Percentiles rank a stretch among this genome's conserved stretches.
Evolutionary conservation across 2,888 invertebrate genomes (phyloP).

Genomic region (Enchytraeus crypticus): DNA sequence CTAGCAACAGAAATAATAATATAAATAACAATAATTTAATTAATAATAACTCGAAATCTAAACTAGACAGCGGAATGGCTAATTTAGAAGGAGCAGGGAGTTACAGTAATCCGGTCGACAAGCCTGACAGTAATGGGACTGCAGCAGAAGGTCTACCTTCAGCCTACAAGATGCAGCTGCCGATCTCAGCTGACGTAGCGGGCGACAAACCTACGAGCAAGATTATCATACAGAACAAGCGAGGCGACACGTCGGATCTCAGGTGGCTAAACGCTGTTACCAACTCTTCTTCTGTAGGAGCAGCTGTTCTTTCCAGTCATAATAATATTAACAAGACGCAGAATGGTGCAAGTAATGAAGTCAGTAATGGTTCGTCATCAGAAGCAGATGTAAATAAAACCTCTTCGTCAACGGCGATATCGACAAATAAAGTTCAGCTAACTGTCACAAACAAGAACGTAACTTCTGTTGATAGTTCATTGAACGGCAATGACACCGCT

Average conservation of each 20-base stretch:
- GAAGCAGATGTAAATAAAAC: not conserved
- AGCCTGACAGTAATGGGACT: not conserved
- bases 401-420: not conserved
- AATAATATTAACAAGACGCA: too few species aligned
- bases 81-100: too few species aligned
- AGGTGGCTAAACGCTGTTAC: slow-evolving; percentile 2
- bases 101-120: too few species aligned
- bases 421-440: not conserved
- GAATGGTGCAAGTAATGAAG: not conserved
- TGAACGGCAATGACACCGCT: not conserved
- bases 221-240: slow-evolving; percentile 4
- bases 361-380: not conserved
- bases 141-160: not conserved
- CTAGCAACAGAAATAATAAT: too few species aligned
- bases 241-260: slow-evolving; percentile 8
- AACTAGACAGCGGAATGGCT: too few species aligned
- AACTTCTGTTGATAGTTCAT: not conserved
- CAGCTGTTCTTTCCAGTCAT: too few species aligned
- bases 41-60: too few species aligned
- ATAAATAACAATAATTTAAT: too few species aligned
- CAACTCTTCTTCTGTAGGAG: slow-evolving; percentile 2
- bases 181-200: not conserved
- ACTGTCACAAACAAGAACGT: not conserved
- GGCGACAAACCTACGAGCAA: not conserved
- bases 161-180: not conserved